Percentiles rank a stretch among this genome's conserved stretches.
Conservation (phyloP, 2,888 invertebrate genomes). For the Caenorhabditis wallacei region DNA sequence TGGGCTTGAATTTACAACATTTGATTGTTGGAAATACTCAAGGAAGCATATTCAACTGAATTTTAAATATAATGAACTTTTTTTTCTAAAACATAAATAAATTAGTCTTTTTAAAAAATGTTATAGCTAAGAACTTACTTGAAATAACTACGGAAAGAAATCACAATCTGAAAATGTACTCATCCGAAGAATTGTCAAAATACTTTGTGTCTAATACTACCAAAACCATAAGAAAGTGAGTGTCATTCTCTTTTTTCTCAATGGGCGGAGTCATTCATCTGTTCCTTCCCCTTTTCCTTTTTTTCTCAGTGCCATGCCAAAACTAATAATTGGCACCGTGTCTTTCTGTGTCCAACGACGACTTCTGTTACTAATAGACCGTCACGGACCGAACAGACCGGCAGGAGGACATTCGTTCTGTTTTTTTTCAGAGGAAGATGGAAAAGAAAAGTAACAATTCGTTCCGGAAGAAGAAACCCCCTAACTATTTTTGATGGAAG, state of each 20-base stretch:
- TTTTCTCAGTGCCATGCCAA: constrained; percentile 36
- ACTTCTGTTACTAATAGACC: constrained; percentile 55
- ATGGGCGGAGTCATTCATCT: constrained; percentile 40
- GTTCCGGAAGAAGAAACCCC: constrained; percentile 25
- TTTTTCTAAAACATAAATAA: too few relatives aligned
- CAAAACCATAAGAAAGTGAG: constrained; percentile 37
- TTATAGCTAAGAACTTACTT: too few relatives aligned
- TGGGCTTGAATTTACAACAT: too few relatives aligned
- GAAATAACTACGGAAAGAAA: too few relatives aligned
- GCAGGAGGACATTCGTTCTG: constrained; percentile 53
- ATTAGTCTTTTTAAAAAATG: too few relatives aligned
- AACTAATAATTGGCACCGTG: constrained; percentile 51
- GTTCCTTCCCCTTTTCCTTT: background rate
- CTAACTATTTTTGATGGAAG: constrained; percentile 16
- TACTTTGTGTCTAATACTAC: background rate
- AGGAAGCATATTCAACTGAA: too few relatives aligned
- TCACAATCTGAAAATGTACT: background rate
- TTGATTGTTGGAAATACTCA: too few relatives aligned
- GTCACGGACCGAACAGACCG: constrained; percentile 43
- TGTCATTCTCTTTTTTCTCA: constrained; percentile 10
- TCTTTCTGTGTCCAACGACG: constrained; percentile 28
- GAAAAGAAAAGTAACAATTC: constrained; percentile 36
- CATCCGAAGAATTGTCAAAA: background rate
- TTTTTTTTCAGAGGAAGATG: constrained; percentile 28
- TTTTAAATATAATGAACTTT: too few relatives aligned